phyloP scores from a whole-genome alignment of 2,797 vertebrate genomes.

The Micromesistius poutassou region DNA sequence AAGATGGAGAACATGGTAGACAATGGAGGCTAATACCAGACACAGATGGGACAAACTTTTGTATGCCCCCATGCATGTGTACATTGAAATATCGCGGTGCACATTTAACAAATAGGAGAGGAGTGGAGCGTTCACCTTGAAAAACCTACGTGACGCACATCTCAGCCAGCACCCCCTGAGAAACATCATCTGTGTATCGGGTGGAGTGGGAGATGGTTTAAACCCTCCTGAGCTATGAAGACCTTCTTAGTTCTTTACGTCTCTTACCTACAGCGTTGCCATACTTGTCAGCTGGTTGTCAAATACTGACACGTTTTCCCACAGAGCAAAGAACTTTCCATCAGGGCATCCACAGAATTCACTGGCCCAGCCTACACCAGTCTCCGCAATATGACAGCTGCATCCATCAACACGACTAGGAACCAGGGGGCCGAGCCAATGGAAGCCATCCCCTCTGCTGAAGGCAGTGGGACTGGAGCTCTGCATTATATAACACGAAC shows the following conservation, averaged over 20 bases:
- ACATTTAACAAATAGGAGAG: background rate
- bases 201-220: background rate
- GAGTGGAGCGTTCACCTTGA: too few species aligned
- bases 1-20: background rate
- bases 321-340: background rate
- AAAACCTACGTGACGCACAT: background rate
- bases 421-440: conserved; percentile 15
- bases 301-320: background rate
- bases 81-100: background rate
- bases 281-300: background rate
- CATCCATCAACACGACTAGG: background rate
- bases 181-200: background rate
- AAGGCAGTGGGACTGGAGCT: conserved; percentile 30
- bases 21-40: background rate
- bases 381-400: background rate
- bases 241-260: background rate
- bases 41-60: background rate
- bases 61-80: background rate
- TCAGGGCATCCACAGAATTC: background rate
- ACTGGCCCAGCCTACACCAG: background rate
- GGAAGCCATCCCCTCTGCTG: conserved; percentile 2
- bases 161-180: background rate
- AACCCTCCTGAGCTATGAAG: background rate
- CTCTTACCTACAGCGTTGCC: background rate
- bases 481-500: conserved; percentile 51